Evolutionary conservation across 2,113 vertebrate genomes (phyloP).

Genomic region (Cyrtonyx montezumae): DNA sequence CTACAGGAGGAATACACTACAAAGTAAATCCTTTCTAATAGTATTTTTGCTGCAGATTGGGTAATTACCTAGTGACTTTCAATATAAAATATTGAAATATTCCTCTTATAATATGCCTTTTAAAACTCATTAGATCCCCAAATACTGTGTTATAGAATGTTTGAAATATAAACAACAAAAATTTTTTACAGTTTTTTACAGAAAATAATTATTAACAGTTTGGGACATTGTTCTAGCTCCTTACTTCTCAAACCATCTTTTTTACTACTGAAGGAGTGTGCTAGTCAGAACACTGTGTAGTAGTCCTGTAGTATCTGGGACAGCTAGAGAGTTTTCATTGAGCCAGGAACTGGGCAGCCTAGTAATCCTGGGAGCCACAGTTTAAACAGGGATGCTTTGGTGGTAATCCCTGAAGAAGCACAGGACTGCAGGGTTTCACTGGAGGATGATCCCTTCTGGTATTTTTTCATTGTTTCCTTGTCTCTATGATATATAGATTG

Average conservation of each 20-base stretch:
- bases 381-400: not conserved
- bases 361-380: not conserved
- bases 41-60: not conserved
- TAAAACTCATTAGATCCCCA: not conserved
- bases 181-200: not conserved
- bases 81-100: not conserved
- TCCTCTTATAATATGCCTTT: not conserved
- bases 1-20: not conserved
- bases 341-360: not conserved
- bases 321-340: not conserved
- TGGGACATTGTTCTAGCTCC: not conserved
- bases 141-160: not conserved
- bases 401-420: not conserved
- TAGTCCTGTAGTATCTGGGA: not conserved
- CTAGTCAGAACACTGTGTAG: not conserved
- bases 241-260: not conserved
- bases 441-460: not conserved
- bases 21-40: not conserved
- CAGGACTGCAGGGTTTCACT: not conserved
- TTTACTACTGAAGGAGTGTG: not conserved
- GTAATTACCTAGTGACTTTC: not conserved
- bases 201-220: not conserved
- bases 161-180: not conserved
- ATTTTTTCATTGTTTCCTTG: not conserved
- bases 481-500: fast-evolving